These are phyloP conservation scores for Homalodisca vitripennis DNA, from an alignment of 1,140 invertebrate genomes.

Conservation along the genomic window DNA sequence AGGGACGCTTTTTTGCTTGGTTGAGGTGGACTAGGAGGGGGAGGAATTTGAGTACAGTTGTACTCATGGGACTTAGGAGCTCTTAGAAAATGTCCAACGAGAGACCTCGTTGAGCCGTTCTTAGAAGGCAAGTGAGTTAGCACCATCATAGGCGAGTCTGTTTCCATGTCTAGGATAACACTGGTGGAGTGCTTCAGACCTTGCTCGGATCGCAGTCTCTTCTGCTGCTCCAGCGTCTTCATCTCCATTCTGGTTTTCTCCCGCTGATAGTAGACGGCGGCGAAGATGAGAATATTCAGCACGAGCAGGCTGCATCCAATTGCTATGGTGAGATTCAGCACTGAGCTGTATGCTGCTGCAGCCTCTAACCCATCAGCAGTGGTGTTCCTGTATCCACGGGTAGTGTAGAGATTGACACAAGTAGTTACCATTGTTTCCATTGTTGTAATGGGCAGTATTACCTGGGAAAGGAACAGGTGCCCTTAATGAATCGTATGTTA, in stretches of 20 bases:
- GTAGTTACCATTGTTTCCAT: constrained; percentile 29
- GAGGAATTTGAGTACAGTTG: neutral
- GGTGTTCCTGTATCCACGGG: constrained; percentile 9
- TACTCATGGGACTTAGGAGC: neutral
- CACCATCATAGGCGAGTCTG: constrained; percentile 45
- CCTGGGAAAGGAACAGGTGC: constrained; percentile 1
- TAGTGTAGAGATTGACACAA: constrained; percentile 28
- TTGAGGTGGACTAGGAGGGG: constrained; percentile 9
- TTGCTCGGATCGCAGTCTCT: neutral
- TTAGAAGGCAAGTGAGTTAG: constrained; percentile 50
- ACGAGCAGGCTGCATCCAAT: constrained; percentile 83
- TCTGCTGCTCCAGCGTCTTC: constrained; percentile 29
- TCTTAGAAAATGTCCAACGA: neutral
- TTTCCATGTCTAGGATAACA: constrained; percentile 26
- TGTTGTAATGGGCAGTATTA: constrained; percentile 21
- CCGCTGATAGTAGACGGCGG: constrained; percentile 82
- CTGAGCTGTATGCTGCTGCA: constrained; percentile 69
- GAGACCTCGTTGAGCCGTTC: neutral
- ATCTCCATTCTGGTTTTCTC: constrained; percentile 61
- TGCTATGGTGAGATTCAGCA: constrained; percentile 79
- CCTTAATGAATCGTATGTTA: too few relatives aligned
- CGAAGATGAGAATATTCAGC: constrained; percentile 83
- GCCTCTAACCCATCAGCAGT: neutral
- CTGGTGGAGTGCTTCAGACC: constrained; percentile 27
- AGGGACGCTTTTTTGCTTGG: neutral